A percentile compares a stretch with the other conserved stretches of the same genome.
These are phyloP conservation scores for Prunella fulvescens DNA, from an alignment of 2,113 vertebrate genomes.

Conservation along the genomic window DNA sequence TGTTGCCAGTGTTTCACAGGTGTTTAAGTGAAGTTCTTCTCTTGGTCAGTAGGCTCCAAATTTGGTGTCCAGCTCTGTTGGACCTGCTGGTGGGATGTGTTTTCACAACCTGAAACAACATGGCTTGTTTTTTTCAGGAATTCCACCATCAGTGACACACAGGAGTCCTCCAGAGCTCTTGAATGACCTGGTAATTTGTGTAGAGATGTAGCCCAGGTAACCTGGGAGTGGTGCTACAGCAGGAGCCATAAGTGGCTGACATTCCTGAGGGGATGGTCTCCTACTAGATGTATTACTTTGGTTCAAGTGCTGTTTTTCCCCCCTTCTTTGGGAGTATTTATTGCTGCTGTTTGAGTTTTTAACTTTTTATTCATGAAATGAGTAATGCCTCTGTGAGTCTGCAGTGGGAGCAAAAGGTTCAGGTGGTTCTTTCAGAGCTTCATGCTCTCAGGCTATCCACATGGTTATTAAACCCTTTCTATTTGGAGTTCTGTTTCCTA, in stretches of 20 bases:
- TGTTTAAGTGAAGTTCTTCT: not conserved
- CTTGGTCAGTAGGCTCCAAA: fast-evolving
- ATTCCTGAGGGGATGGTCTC: not conserved
- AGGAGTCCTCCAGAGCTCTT: not conserved
- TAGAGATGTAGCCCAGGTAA: not conserved
- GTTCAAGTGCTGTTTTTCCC: fast-evolving
- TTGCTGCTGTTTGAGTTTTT: not conserved
- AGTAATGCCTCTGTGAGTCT: not conserved
- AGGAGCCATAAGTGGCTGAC: not conserved
- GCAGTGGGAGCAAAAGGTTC: not conserved
- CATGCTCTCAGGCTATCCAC: not conserved
- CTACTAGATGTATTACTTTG: not conserved
- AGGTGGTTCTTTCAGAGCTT: not conserved
- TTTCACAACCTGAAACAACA: not conserved
- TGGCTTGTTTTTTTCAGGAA: not conserved
- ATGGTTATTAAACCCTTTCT: not conserved
- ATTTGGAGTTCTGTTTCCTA: not conserved
- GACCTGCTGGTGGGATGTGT: not conserved
- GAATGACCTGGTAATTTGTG: not conserved
- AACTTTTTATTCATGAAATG: not conserved
- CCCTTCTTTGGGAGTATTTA: not conserved
- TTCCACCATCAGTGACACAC: not conserved
- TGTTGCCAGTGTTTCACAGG: not conserved
- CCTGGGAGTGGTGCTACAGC: not conserved
- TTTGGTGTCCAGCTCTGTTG: not conserved